Percentiles rank a stretch among this genome's conserved stretches.
Conservation (phyloP, 2,888 invertebrate species). For the Cordilura impudica region DNA sequence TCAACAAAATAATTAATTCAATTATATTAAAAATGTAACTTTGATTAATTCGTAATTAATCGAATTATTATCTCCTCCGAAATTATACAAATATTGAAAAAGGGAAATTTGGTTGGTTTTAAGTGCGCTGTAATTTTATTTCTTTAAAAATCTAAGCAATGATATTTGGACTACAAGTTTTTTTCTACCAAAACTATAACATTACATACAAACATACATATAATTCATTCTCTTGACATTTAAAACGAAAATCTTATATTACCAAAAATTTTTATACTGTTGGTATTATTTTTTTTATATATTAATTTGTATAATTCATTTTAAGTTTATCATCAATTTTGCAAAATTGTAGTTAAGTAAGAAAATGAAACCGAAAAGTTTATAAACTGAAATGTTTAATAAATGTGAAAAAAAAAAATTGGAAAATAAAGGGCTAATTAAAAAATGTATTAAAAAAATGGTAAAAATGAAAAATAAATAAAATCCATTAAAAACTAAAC, state of each 20-base stretch:
- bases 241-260: neutral
- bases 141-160: constrained; percentile 3
- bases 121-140: neutral
- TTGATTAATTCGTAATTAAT: no score
- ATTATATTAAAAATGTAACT: no score
- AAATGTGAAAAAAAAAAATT: constrained; percentile 35
- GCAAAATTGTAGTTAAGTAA: constrained; percentile 4
- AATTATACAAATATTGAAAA: neutral
- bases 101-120: neutral
- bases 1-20: no score
- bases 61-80: no score
- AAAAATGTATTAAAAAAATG: constrained; percentile 15
- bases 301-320: neutral
- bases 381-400: constrained; percentile 36
- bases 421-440: constrained; percentile 7
- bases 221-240: neutral
- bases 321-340: neutral
- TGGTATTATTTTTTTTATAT: neutral
- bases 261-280: constrained; percentile 1
- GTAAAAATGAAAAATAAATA: constrained; percentile 6
- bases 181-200: neutral
- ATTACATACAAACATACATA: no score
- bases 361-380: constrained; percentile 1
- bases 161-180: constrained; percentile 22
- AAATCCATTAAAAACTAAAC: constrained; percentile 1